Evolutionary conservation across 2,113 vertebrate species (phyloP), one percentile per base, ranked within the genome.

Genomic region (Xiphias gladius): DNA sequence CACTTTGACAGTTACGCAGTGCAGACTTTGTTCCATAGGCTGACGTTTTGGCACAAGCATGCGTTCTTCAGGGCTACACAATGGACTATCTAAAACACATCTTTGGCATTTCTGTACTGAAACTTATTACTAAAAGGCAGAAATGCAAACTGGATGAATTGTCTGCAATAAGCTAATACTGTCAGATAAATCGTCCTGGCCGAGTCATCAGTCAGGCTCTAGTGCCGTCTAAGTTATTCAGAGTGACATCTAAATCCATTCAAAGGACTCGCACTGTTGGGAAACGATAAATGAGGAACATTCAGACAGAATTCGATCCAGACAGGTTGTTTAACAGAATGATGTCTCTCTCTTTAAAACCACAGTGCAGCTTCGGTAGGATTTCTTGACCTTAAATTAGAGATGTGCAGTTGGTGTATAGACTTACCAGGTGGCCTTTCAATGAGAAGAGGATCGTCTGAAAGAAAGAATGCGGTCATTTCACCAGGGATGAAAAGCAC

Each of bases 371-470:
- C 73, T 64, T 52, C 4, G 0, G 63, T 13, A 50, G 55, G 65
- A 73, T 52, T 26, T 30, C 69, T 48, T 67, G 61, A 74, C 39
- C 46, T 58, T 19, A 77, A 73, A 57, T 80, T 26, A 62, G 2
- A 70, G 57, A 71, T 7, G 39, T 57, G 54, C 19, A 17, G 30
- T 52, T 13, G 24, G 46, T 22, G 52, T 48, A 73, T 55, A 46
- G 10, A 90, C 96, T 95, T 95, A 99, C 98, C 98, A 92, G 98
- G 98, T 52, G 98, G 97, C 90, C 98, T 96, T 84, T 98, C 97
- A 50, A 96, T 96, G 68, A 96, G 94, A n/a, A 96, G 93, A 43
- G 95, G 95, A 79, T 96, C 95, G 65, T 96, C 95, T 96, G 92
- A 92, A 90, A 94, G 65, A 81, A 76, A 85, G 69, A 86, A 91